Percentiles rank a stretch among this genome's conserved stretches.
phyloP scores from a whole-genome alignment of 2,888 invertebrate genomes.

The Sympetrum striolatum region DNA sequence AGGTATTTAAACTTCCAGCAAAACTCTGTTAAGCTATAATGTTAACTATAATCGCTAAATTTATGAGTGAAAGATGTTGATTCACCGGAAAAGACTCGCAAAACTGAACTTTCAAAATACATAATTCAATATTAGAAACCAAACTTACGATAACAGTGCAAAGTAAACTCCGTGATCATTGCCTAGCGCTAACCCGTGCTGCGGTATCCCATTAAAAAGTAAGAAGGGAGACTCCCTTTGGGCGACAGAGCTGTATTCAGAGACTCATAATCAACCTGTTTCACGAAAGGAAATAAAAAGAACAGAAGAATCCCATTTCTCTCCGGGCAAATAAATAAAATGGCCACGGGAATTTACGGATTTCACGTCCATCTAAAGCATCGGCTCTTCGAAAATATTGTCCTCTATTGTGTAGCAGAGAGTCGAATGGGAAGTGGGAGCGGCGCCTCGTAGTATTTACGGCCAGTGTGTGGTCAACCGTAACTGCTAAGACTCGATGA shows the following conservation, averaged over 20 bases:
- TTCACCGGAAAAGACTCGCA: too few species aligned
- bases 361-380: neutral
- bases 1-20: too few species aligned
- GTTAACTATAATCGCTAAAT: too few species aligned
- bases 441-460: slow-evolving; percentile 31
- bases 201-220: neutral
- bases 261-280: neutral
- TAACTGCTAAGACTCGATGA: slow-evolving; percentile 6
- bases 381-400: slow-evolving; percentile 25
- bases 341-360: neutral
- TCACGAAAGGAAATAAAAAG: neutral
- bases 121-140: too few species aligned
- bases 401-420: slow-evolving; percentile 6
- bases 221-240: neutral
- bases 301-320: neutral
- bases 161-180: too few species aligned
- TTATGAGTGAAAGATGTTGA: too few species aligned
- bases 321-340: neutral
- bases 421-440: slow-evolving; percentile 26
- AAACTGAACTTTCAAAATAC: too few species aligned
- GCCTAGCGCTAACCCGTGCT: neutral
- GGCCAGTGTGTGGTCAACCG: slow-evolving; percentile 22
- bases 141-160: too few species aligned
- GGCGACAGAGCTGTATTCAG: neutral
- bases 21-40: too few species aligned